Base-by-base conservation (phyloP, 1,140 invertebrate genomes). In the Euwallacea similis region DNA sequence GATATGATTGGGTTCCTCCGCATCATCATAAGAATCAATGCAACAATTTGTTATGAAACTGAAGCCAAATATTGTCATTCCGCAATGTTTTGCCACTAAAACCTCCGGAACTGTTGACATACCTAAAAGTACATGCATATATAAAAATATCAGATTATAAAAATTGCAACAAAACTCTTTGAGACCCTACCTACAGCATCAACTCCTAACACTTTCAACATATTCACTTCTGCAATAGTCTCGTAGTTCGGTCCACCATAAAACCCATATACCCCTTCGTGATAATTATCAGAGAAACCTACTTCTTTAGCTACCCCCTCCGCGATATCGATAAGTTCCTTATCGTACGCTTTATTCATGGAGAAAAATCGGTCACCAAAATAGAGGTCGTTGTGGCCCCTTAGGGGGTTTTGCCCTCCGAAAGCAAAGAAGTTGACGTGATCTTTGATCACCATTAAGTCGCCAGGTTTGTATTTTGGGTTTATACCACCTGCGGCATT, bases 401-500 rank as follows among this genome's bases (percentile, higher is more conserved):
- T 88, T 6, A 98, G 85, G 2, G 96, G 94, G 79, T 93, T 95
- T 79, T 95, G 58, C 16, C 69, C 95, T 33, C 91, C 90, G 77
- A 98, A 94, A 47, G 92, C 92, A 85, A 93, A 89, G 82, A 98
- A 86, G 80, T 97, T 96, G 63, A 99, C 89, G 79, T 99, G 97
- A 83, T 99, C 97, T 78, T 94, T 95, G 56, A 98, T 90, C 16
- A 98, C 84, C 95, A 98, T 98, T 41, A 98, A 88, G 81, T 98
- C 96, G 7, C 96, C 96, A n/a, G 93, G 90, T 75, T 90, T 90
- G 80, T 88, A 98, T 6, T 86, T 85, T 0, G 88, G 85, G 82
- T 98, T 97, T 7, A 98, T 82, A 59, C 94, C 95, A n/a, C 96
- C 96, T 4, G 95, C 95, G 3, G 96, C 96, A 83, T 98, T 98